Conservation (phyloP, 2,113 vertebrate species). For the Ibidorhyncha struthersii region DNA sequence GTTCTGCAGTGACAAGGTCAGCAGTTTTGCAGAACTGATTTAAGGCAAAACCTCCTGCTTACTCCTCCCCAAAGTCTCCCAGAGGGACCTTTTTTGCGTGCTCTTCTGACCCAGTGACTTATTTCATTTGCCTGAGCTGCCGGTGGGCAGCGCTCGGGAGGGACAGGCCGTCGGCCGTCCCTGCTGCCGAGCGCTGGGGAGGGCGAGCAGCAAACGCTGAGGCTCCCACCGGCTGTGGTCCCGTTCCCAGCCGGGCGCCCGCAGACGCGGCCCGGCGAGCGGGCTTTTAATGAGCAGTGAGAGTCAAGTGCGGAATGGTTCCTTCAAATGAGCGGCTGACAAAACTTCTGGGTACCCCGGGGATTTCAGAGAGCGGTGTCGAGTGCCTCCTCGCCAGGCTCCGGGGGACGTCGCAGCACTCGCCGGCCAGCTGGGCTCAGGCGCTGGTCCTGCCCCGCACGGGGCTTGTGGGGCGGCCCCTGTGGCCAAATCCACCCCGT, state of each 20-base stretch:
- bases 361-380: not conserved
- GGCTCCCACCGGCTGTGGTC: not conserved
- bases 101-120: not conserved
- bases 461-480: accelerated
- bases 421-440: too few relatives aligned
- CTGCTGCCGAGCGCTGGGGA: not conserved
- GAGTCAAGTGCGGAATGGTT: not conserved
- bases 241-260: not conserved
- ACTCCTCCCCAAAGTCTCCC: not conserved
- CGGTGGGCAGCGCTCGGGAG: not conserved
- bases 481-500: not conserved
- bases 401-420: not conserved
- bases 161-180: not conserved
- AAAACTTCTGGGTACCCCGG: not conserved
- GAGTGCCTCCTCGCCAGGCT: not conserved
- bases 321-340: not conserved
- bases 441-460: accelerated
- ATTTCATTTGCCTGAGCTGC: not conserved
- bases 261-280: not conserved
- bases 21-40: not conserved
- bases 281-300: not conserved
- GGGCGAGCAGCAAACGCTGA: not conserved
- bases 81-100: not conserved
- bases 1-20: not conserved
- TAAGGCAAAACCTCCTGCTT: not conserved